Evolutionary conservation across 2,888 invertebrate species (phyloP), one percentile per base, ranked within the genome.

Genomic region (Chironomus tentans): DNA sequence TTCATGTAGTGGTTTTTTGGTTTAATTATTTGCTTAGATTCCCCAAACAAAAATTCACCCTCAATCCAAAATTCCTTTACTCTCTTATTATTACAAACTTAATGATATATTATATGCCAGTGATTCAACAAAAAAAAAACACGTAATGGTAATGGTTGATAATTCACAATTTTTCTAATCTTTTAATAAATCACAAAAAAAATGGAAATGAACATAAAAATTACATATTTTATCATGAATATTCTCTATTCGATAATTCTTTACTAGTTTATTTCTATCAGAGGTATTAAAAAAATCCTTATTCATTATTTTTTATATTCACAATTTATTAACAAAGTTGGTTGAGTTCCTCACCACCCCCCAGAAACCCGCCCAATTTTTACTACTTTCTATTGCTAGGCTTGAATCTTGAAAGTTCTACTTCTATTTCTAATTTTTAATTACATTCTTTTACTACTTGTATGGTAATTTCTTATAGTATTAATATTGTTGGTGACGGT

Each of bases 161-260:
- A 65, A 24, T 21, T 65, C 24, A 65, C 65, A 56, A n/a, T 18
- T 22, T 65, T 24, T 24, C 10, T 21, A 21, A 21, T 65, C 21
- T 65, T 65, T 21, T 65, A 65, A 65, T 13, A 24, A 38, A 13
- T 65, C 65, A 65, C 65, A 7, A 38, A 38, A 38, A 38, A 38
- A 38, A 38, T 38, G 38, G 56, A 56, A 18, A 56, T 65, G 65
- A 65, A 24, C 38, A 38, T 38, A 62, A 21, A 65, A 65, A 65
- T 65, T 65, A 65, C 65, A 65, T 65, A 22, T 65, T 65, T 65
- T 65, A 65, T 65, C 65, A 65, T 65, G 22, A 65, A 21, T 24
- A 65, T 65, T 65, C 65, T 65, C 18, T 24, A 38, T 38, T 38
- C 38, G 38, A 38, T 38, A 38, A 38, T 38, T 38, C 5, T 38